Conservation (phyloP, 2,888 invertebrate species). For the Siphonodentalium dalli region DNA sequence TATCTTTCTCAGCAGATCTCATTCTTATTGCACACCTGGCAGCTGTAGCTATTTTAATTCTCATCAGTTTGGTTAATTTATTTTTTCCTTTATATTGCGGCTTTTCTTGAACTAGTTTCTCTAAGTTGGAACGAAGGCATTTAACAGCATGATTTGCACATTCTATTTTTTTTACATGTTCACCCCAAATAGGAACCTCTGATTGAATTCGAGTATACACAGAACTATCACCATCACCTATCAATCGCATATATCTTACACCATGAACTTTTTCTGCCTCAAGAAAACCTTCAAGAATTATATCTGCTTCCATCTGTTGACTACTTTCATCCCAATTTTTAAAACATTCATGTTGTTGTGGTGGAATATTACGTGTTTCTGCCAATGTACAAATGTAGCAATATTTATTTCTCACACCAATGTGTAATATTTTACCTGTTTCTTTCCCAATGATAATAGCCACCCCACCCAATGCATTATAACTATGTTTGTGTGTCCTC, state of each 20-base stretch:
- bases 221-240: not conserved
- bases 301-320: conserved; percentile 12
- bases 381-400: conserved; percentile 12
- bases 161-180: conserved; percentile 9
- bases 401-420: conserved; percentile 18
- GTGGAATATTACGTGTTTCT: not conserved
- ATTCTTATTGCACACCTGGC: conserved; percentile 24
- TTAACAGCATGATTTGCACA: conserved; percentile 23
- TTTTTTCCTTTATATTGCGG: conserved; percentile 18
- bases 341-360: conserved; percentile 8
- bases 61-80: not conserved
- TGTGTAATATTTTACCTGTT: conserved; percentile 18
- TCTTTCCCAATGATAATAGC: conserved; percentile 18
- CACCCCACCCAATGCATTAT: conserved; percentile 19
- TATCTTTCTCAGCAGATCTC: no score
- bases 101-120: conserved; percentile 17
- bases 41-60: conserved; percentile 11
- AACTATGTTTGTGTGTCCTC: conserved; percentile 16
- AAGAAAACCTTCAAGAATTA: conserved; percentile 1
- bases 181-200: conserved; percentile 19
- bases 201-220: not conserved
- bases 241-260: not conserved
- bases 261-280: not conserved
- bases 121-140: conserved; percentile 11
- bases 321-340: conserved; percentile 17